Evolutionary conservation across 2,113 vertebrate species (phyloP).

Genomic region (Casuarius casuarius): DNA sequence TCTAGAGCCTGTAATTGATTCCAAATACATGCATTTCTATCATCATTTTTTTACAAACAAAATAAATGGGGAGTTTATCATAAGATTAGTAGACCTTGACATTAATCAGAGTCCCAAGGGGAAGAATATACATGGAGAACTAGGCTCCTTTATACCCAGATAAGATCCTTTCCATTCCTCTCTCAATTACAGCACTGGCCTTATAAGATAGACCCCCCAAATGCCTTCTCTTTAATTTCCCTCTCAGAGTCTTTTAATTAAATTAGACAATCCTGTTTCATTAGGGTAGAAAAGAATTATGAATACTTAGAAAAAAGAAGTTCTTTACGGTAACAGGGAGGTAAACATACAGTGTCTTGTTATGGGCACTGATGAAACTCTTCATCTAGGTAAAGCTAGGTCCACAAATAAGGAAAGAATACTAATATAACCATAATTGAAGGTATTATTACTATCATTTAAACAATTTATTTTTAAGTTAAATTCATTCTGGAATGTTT

Average conservation of each 20-base stretch:
- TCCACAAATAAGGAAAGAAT: not conserved
- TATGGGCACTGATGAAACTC: not conserved
- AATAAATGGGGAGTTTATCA: not conserved
- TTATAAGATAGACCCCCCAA: slow-evolving; percentile 11
- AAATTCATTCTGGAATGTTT: not conserved
- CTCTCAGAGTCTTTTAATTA: slow-evolving; percentile 29
- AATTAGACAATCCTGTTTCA: slow-evolving; percentile 16
- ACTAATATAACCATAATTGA: not conserved
- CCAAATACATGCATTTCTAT: not conserved
- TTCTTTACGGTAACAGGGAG: not conserved
- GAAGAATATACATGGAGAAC: not conserved
- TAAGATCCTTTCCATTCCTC: slow-evolving; percentile 47
- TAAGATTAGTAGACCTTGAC: not conserved
- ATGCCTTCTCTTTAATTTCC: slow-evolving; percentile 31
- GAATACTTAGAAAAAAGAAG: not conserved
- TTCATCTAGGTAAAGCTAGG: not conserved
- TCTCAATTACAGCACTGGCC: not conserved
- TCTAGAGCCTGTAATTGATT: not conserved
- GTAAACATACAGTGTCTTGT: not conserved
- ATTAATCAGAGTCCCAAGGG: not conserved
- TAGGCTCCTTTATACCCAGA: not conserved
- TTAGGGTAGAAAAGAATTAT: slow-evolving; percentile 10
- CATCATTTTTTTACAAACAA: not conserved
- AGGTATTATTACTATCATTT: not conserved
- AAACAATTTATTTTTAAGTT: not conserved